Evolutionary conservation across 2,888 invertebrate species (phyloP), one percentile per base, ranked within the genome.

Genomic region (Drosophila flavopinicola): DNA sequence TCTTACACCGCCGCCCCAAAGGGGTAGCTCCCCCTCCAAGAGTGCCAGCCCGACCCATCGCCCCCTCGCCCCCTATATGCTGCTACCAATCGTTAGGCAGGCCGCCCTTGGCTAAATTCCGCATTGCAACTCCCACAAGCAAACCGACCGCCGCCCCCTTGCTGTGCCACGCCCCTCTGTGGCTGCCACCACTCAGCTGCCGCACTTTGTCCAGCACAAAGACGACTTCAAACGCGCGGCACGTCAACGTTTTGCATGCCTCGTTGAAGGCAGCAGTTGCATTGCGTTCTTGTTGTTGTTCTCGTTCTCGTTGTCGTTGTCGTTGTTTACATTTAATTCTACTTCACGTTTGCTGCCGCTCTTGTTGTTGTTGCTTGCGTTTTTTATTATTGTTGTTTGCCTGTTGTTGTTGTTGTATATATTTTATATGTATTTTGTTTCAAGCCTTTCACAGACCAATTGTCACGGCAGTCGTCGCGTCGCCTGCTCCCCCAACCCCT

Each of bases 211-310:
- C 68, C 64, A 61, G 64, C 79, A 80, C 85, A 80, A 85, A 85
- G 85, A 76, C 84, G 80, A 82, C 80, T 82, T 82, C 80, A 82
- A 82, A 82, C 77, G 85, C 70, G 72, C 78, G 80, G 78, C 85
- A 85, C 75, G 85, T 85, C 82, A 86, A 80, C 80, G 83, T 86
- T 82, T 83, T 86, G 82, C 86, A 83, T 80, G 82, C 86, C 86
- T 86, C 86, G 82, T 86, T 83, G 82, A 74, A 77, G 86, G 77
- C 77, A 60, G 78, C 66, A 71, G 61, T 68, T 66, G 78, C 64
- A 74, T 49, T 45, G 35, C 44, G 42, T 15, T 24, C 27, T 25
- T 38, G 37, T 7, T 23, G 57, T 17, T 45, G 33, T 6, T 30
- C 33, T 51, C 71, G 48, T 33, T 59, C 37, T 38, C 58, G 59